phyloP scores from a whole-genome alignment of 2,888 invertebrate species.

The Trissolcus japonicus region DNA sequence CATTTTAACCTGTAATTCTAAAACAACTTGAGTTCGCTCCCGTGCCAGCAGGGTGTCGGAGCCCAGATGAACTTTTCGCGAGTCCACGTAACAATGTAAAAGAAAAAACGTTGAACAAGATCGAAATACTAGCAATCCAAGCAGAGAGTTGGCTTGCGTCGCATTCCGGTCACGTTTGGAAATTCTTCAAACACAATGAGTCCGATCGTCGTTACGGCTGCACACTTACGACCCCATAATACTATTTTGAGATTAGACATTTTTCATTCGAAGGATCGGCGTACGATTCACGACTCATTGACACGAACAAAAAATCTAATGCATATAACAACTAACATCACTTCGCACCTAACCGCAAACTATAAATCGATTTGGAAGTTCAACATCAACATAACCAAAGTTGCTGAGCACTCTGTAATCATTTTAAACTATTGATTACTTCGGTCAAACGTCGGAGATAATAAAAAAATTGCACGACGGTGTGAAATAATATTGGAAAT shows the following conservation, averaged over 20 bases:
- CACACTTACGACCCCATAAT: constrained; percentile 37
- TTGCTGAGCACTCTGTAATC: too few relatives aligned
- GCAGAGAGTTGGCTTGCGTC: constrained; percentile 44
- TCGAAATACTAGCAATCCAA: constrained; percentile 49
- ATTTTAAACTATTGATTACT: too few relatives aligned
- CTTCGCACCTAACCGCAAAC: not conserved
- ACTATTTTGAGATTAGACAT: constrained; percentile 50
- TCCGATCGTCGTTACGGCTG: constrained; percentile 41
- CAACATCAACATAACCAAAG: too few relatives aligned
- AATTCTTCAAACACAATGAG: constrained; percentile 54
- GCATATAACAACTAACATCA: constrained; percentile 16
- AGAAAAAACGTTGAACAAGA: constrained; percentile 51
- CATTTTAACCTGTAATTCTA: too few relatives aligned
- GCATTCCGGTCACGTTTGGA: constrained; percentile 48
- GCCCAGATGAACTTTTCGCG: constrained; percentile 34
- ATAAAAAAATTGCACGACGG: too few relatives aligned
- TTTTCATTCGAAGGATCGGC: constrained; percentile 22
- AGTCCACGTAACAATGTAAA: constrained; percentile 26
- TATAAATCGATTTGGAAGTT: constrained; percentile 27
- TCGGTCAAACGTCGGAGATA: constrained; percentile 6
- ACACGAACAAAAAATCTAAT: constrained; percentile 19
- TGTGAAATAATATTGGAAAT: too few relatives aligned
- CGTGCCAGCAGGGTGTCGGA: not conserved
- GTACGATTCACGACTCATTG: constrained; percentile 17
- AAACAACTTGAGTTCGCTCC: too few relatives aligned